Conservation (phyloP, 2,113 vertebrate genomes). For the Salminus brasiliensis region DNA sequence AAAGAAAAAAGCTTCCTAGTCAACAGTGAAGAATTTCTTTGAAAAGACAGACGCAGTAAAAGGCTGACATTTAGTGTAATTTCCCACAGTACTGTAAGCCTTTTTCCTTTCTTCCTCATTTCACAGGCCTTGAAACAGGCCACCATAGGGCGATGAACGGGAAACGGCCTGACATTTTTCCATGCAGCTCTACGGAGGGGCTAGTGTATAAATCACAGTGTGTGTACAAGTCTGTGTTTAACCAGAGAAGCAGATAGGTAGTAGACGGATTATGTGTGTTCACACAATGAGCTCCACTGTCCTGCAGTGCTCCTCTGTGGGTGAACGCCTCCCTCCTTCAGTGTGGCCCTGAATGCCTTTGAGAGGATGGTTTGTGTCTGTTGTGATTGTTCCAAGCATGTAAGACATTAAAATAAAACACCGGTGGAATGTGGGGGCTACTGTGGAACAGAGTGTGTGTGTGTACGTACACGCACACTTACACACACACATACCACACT, state of each 20-base stretch:
- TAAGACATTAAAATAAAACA: conserved; percentile 21
- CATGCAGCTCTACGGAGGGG: not conserved
- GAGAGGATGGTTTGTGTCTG: conserved; percentile 26
- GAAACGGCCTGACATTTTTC: conserved; percentile 11
- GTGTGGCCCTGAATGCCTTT: conserved; percentile 12
- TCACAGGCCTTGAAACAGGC: not conserved
- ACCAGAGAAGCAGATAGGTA: not conserved
- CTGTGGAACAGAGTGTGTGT: not conserved
- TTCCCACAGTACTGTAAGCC: not conserved
- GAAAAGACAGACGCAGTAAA: not conserved
- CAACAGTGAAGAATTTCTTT: not conserved
- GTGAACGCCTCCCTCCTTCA: not conserved
- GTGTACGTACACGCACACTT: conserved; percentile 2
- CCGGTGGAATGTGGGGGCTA: conserved; percentile 5
- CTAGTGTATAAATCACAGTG: conserved; percentile 3
- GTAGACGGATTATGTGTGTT: not conserved
- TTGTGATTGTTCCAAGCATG: conserved; percentile 16
- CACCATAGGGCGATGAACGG: not conserved
- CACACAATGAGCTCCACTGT: conserved; percentile 24
- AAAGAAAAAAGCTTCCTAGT: not conserved
- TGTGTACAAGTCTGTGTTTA: not conserved
- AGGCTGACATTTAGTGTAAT: not conserved
- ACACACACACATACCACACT: conserved; percentile 17
- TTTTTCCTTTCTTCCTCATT: not conserved
- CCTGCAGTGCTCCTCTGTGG: conserved; percentile 8